Base-by-base conservation (phyloP, 2,797 vertebrate genomes). In the Catostomus latipinnis region DNA sequence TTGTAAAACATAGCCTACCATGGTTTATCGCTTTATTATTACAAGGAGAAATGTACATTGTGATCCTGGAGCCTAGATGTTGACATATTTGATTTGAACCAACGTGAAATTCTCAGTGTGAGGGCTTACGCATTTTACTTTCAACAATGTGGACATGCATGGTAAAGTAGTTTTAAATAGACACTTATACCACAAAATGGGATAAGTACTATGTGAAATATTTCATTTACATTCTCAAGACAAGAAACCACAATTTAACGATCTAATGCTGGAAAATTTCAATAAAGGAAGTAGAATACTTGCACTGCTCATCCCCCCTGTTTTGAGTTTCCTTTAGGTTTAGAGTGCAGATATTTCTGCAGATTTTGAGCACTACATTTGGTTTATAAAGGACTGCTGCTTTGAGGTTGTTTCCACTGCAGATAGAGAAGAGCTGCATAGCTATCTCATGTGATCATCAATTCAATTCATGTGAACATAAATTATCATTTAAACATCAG, bases 331-430 rank as follows among this genome's bases (percentile, higher is more conserved):
- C 14, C 52, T 69, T 69, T 53, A 60, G 56, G 14, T 43, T 22
- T 72, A 43, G 70, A 60, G 43, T 8, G 45, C 34, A 34, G 34
- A 60, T 61, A 34, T 61, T 7, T 34, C 16, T 74, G 71, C 46
- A 34, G 71, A 58, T 54, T 16, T 52, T 57, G n/a, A 74, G 57
- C 16, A 46, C 71, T 52, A 34, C 6, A 60, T 74, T 62, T 34
- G 34, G 34, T 34, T 46, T 52, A 46, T 34, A 62, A 9, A 50
- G 16, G 49, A 11, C 12, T 50, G 46, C 61, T 74, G 46, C 61
- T 74, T 74, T 62, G 56, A 74, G 71, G 71, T 62, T 62, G 9
- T 2, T 18, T 53, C 12, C 43, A 12, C 70, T 46, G 54, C 71
- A 52, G 46, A 74, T 57, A 71, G 34, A 56, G 53, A 52, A 71